A percentile compares a stretch with the other conserved stretches of the same genome.
phyloP scores from a whole-genome alignment of 2,888 invertebrate genomes.

The Limenitis camilla region DNA sequence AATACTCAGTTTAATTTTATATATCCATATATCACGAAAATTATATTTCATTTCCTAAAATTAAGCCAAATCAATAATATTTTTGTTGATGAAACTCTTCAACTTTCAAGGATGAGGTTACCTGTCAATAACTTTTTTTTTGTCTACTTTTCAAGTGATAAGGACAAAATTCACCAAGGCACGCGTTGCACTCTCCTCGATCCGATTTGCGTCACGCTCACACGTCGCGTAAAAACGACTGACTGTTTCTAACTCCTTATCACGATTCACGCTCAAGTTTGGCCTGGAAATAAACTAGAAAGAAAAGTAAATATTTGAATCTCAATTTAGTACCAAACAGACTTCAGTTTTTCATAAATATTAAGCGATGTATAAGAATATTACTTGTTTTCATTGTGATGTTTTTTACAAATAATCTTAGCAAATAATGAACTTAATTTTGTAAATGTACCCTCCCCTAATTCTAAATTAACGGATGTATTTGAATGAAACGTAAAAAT shows the following conservation, averaged over 20 bases:
- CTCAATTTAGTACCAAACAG: slow-evolving; percentile 18
- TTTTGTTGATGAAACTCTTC: slow-evolving; percentile 24
- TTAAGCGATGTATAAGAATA: background rate
- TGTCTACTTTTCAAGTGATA: slow-evolving; percentile 30
- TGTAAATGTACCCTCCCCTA: no score
- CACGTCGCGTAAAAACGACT: slow-evolving; percentile 41
- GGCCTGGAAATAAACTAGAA: slow-evolving; percentile 40
- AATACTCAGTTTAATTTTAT: no score
- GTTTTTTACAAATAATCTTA: no score
- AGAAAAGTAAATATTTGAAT: slow-evolving; percentile 30
- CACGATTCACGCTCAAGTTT: slow-evolving; percentile 25
- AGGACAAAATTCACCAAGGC: slow-evolving; percentile 24
- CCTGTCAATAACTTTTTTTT: slow-evolving; percentile 51
- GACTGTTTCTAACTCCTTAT: slow-evolving; percentile 28
- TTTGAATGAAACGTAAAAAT: no score
- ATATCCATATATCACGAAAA: background rate
- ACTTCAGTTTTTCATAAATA: background rate
- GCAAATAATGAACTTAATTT: no score
- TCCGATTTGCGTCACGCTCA: slow-evolving; percentile 33
- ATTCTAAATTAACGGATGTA: no score
- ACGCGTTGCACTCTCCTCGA: slow-evolving; percentile 29
- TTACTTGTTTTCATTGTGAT: background rate
- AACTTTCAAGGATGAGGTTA: slow-evolving; percentile 36
- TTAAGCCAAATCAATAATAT: slow-evolving; percentile 35
- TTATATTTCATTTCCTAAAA: slow-evolving; percentile 1